These are phyloP conservation scores for Arizona elegans DNA, from an alignment of 2,113 vertebrate genomes.

Conservation along the genomic window DNA sequence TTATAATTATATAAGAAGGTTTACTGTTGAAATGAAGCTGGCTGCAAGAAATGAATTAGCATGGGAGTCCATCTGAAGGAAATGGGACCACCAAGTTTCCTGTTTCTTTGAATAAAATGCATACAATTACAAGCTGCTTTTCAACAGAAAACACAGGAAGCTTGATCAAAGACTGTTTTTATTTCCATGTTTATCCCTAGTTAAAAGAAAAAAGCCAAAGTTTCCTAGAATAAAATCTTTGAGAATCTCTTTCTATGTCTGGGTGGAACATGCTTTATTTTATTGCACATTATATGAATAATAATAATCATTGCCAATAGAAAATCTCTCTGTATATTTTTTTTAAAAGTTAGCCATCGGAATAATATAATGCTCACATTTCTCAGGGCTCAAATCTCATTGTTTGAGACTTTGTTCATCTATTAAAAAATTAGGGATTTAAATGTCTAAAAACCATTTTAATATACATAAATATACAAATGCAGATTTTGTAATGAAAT, in stretches of 20 bases:
- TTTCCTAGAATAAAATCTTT: constrained; percentile 68
- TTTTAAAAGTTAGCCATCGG: constrained; percentile 39
- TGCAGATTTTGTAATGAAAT: neutral
- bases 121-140: neutral
- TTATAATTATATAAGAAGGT: neutral
- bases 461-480: neutral
- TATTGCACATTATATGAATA: constrained; percentile 75
- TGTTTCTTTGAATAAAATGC: neutral
- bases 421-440: constrained; percentile 30
- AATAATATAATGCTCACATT: constrained; percentile 45
- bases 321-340: constrained; percentile 68
- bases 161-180: constrained; percentile 46
- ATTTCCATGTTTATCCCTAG: constrained; percentile 62
- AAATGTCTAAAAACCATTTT: neutral
- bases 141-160: neutral
- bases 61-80: neutral
- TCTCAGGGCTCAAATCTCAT: constrained; percentile 33
- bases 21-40: constrained; percentile 8
- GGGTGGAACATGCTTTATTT: constrained; percentile 63
- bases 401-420: constrained; percentile 35
- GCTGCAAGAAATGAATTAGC: constrained; percentile 11
- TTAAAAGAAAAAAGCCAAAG: constrained; percentile 68
- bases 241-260: constrained; percentile 69
- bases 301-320: constrained; percentile 69
- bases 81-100: neutral